Base-by-base conservation (phyloP, 2,797 vertebrate species). In the Arrhamphus sclerolepis region DNA sequence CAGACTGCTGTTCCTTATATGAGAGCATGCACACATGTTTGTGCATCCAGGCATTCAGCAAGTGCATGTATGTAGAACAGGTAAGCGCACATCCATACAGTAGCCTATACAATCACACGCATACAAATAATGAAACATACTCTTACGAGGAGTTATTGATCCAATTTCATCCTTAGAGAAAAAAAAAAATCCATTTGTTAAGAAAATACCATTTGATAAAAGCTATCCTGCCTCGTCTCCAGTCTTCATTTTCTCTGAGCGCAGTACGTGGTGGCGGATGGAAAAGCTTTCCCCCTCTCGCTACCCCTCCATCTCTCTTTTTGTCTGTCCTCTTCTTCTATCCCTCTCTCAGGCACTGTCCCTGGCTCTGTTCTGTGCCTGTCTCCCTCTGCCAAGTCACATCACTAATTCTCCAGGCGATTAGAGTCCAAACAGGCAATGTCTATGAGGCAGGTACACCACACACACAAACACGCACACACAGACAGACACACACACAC, bases 341-440 rank as follows among this genome's bases (percentile, higher is more conserved):
- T 78, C 79, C 85, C 87, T 88, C 84, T 83, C 80, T 81, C 83
- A 72, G 84, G 78, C 85, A 77, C 87, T 86, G 84, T 89, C 86
- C 78, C 86, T 86, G 81, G 78, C 86, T 87, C 87, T 83, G 84
- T 64, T 73, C 70, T 69, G 73, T 85, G 84, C 74, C 80, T 69
- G 80, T 78, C 82, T 84, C 81, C 75, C 85, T 84, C 72, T 86
- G 86, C 88, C 89, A 91, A 90, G 87, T 85, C 88, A 86, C 87
- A 90, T 85, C 84, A 80, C 84, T 89, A 85, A 90, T 89, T 89
- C 89, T 89, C 86, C 83, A 67, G 79, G 84, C 86, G 79, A 85
- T 88, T 87, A 83, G 72, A 85, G 88, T 88, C 85, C 72, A 49
- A 89, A 74, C 83, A 75, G 75, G 80, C 84, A 80, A 62, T 64